A percentile compares a stretch with the other conserved stretches of the same genome.
phyloP scores from a whole-genome alignment of 1,140 invertebrate species.

The Drosophila subpulchrella region DNA sequence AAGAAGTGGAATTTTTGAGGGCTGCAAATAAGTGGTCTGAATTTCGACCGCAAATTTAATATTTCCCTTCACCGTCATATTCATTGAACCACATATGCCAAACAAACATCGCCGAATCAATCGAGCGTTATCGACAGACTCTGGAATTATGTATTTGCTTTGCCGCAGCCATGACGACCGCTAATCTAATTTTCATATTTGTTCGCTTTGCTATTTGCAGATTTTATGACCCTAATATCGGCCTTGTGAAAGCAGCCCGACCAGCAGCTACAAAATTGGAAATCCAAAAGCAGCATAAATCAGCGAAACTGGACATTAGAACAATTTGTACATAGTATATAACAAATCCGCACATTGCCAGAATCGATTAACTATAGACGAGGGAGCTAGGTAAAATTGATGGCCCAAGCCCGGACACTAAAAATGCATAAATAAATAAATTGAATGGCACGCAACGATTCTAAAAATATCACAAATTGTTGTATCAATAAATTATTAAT shows the following conservation, averaged over 20 bases:
- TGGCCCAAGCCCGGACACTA: constrained; percentile 14
- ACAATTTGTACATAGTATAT: constrained; percentile 67
- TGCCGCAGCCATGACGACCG: constrained; percentile 40
- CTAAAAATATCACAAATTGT: constrained; percentile 65
- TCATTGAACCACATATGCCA: constrained; percentile 18
- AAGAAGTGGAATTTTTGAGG: neutral
- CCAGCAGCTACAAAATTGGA: constrained; percentile 19
- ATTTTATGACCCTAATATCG: constrained; percentile 73
- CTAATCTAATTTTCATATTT: constrained; percentile 77
- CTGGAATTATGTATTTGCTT: constrained; percentile 41
- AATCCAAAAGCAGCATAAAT: constrained; percentile 47
- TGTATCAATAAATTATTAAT: constrained; percentile 72
- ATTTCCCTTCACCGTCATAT: constrained; percentile 23
- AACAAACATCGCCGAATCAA: constrained; percentile 1
- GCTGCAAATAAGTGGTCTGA: neutral
- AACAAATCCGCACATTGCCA: constrained; percentile 44
- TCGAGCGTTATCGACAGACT: constrained; percentile 27
- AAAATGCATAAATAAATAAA: constrained; percentile 67
- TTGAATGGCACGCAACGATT: constrained; percentile 57
- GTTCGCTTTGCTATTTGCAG: constrained; percentile 58
- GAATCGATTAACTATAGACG: constrained; percentile 32
- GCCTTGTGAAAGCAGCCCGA: constrained; percentile 50
- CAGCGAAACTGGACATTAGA: constrained; percentile 56
- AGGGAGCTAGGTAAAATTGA: constrained; percentile 17
- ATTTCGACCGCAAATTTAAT: constrained; percentile 32